A percentile compares a stretch with the other conserved stretches of the same genome.
phyloP scores from a whole-genome alignment of 2,113 vertebrate genomes.

The Mellivora capensis region DNA sequence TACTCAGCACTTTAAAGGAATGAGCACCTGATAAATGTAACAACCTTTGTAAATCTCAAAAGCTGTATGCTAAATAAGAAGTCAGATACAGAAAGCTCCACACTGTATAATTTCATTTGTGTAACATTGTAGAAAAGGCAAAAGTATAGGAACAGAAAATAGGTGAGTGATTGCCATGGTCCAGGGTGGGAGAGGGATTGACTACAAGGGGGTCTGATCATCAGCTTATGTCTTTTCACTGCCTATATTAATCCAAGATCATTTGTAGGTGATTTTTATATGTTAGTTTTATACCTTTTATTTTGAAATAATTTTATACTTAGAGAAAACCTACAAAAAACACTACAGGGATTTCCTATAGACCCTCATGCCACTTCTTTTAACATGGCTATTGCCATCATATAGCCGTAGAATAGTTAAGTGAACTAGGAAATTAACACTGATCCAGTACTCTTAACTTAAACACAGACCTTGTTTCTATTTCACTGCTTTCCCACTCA shows the following conservation, averaged over 20 bases:
- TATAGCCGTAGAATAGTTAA: neutral
- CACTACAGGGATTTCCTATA: neutral
- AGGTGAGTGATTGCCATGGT: neutral
- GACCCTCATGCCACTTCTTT: neutral
- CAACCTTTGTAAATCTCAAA: neutral
- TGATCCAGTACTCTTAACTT: neutral
- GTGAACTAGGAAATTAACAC: neutral
- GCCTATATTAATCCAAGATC: neutral
- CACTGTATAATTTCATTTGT: neutral
- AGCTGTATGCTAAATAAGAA: neutral
- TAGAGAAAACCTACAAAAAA: neutral
- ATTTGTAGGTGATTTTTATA: neutral
- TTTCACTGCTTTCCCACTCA: neutral
- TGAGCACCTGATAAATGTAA: neutral
- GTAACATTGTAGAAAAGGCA: neutral
- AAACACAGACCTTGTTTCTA: neutral
- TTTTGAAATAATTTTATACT: constrained; percentile 23
- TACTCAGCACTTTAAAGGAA: neutral
- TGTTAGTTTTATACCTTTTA: neutral
- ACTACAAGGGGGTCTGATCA: neutral
- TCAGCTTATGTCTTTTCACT: neutral
- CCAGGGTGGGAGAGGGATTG: neutral
- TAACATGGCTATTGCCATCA: neutral
- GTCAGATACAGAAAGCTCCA: neutral
- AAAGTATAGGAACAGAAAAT: neutral